A percentile compares a stretch with the other conserved stretches of the same genome.
Evolutionary conservation across 2,113 vertebrate species (phyloP).

Genomic region (Pseudois nayaur): DNA sequence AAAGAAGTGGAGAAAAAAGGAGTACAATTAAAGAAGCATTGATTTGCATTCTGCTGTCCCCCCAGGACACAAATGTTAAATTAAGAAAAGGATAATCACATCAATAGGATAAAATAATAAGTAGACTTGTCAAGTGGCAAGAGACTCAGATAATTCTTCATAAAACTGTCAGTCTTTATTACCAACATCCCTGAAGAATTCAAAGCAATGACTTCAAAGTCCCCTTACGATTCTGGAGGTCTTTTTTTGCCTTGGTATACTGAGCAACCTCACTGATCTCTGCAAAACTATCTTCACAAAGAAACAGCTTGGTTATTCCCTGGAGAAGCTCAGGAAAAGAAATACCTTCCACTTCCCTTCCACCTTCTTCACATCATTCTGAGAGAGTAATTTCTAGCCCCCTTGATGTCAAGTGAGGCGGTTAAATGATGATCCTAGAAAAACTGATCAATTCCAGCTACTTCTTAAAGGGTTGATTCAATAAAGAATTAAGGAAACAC

Average conservation of each 20-base stretch:
- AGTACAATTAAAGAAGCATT: neutral
- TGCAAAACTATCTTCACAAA: neutral
- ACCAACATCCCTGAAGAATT: neutral
- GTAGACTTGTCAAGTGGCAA: neutral
- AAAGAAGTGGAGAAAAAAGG: neutral
- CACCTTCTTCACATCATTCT: neutral
- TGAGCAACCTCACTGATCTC: neutral
- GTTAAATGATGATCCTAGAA: neutral
- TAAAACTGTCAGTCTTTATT: neutral
- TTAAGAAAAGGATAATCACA: neutral
- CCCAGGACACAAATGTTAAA: neutral
- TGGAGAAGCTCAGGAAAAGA: neutral
- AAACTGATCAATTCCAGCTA: neutral
- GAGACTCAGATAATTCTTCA: neutral
- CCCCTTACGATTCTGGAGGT: neutral
- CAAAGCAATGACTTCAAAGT: neutral
- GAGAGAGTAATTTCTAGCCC: neutral
- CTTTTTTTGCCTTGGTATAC: neutral
- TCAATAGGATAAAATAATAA: neutral
- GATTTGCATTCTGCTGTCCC: neutral
- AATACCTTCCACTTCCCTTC: neutral
- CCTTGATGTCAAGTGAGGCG: neutral
- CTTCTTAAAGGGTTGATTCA: neutral
- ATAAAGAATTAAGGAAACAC: neutral
- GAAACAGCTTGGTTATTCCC: neutral